These are phyloP conservation scores for Catharus ustulatus DNA, from an alignment of 2,797 vertebrate species.

Conservation along the genomic window DNA sequence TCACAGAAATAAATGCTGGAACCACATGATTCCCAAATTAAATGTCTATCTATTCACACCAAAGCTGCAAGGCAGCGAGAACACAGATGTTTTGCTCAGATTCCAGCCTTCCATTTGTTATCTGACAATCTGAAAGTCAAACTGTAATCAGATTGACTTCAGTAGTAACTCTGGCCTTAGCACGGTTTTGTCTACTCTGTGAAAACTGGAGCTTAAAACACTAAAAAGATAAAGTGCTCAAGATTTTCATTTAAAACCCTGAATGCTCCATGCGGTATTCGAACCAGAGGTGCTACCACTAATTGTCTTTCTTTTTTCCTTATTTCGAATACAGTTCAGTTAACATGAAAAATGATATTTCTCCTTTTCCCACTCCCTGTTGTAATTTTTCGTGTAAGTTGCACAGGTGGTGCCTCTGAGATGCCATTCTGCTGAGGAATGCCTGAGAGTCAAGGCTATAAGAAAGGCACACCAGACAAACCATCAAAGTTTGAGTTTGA, in stretches of 20 bases:
- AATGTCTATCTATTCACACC: conserved; percentile 6
- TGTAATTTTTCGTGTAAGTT: neutral
- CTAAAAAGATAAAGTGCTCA: neutral
- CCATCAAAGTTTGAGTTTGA: neutral
- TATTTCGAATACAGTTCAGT: neutral
- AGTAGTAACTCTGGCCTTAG: neutral
- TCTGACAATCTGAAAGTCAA: neutral
- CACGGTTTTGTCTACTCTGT: neutral
- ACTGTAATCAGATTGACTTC: neutral
- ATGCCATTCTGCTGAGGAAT: neutral
- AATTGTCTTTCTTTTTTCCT: neutral
- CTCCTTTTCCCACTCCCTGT: neutral
- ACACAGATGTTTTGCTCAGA: neutral
- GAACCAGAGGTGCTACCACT: neutral
- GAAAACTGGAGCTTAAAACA: neutral
- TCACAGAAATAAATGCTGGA: conserved; percentile 26
- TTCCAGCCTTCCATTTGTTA: neutral
- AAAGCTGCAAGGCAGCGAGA: neutral
- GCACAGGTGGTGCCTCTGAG: neutral
- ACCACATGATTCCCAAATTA: neutral
- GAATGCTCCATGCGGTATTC: neutral
- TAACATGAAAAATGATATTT: neutral
- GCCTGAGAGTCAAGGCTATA: neutral
- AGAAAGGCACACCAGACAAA: neutral
- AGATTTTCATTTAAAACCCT: neutral